Evolutionary conservation across 2,797 vertebrate genomes (phyloP), one percentile per base, ranked within the genome.

Genomic region (Syngnathus rostellatus): DNA sequence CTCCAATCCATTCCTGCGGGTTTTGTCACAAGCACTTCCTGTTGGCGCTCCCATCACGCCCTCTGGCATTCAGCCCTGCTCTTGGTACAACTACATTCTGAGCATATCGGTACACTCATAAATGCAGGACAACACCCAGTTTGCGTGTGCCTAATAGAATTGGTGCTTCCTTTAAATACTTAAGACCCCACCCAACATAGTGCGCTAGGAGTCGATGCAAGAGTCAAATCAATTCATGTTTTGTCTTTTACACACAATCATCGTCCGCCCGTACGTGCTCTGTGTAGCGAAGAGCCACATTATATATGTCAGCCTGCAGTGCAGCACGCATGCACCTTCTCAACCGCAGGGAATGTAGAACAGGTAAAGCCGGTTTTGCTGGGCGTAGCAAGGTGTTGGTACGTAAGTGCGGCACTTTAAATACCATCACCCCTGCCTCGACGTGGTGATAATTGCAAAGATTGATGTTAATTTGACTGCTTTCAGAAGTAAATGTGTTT

Each of bases 1-100:
- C 62, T 19, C 50, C 8, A 48, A 51, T 61, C 31, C 60, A 48
- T 67, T 68, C 38, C 0, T 2, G 21, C 8, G 17, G 59, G 37
- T 57, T 59, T 17, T 25, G 38, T 40, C 31, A 6, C 19, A 21
- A n/a, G 23, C 76, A 77, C 72, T 57, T 62, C 71, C 65, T 64
- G 50, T 4, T 12, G 74, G 66, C 81, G 79, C 80, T 66, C 85
- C 83, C 71, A 64, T 77, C 81, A 81, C 89, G 79, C 89, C 85
- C 81, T 78, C 63, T 77, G 88, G 89, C 82, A 91, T 87, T 86
- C 68, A 51, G 77, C 71, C 45, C 31, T n/a, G 64, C 41, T 83
- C 73, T 68, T 58, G 16, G 38, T 75, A 68, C 8, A 2, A 77
- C 85, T 78, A 76, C 88, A 85, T 90, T 90, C 82, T 90, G 68